These are phyloP conservation scores for Apteryx owenii DNA, from an alignment of 2,113 vertebrate species.

Conservation along the genomic window DNA sequence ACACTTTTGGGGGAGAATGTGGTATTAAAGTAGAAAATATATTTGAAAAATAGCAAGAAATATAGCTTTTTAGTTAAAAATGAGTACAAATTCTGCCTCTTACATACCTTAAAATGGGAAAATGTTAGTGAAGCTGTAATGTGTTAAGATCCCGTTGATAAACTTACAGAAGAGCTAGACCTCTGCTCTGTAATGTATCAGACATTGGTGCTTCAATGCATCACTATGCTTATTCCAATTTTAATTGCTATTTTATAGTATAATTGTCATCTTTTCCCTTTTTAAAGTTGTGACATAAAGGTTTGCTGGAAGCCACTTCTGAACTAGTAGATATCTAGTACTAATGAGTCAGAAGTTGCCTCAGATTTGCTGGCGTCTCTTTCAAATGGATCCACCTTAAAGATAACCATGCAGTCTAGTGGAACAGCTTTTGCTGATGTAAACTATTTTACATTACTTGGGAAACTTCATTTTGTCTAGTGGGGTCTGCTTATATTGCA, in stretches of 20 bases:
- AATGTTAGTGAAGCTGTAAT: not conserved
- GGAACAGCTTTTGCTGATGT: not conserved
- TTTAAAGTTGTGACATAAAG: not conserved
- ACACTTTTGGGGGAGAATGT: not conserved
- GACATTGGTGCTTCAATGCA: not conserved
- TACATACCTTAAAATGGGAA: not conserved
- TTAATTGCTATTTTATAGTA: accelerated
- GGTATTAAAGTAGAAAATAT: not conserved
- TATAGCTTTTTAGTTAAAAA: not conserved
- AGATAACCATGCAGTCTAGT: not conserved
- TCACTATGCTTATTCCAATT: not conserved
- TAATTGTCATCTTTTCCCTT: not conserved
- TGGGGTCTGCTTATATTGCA: not conserved
- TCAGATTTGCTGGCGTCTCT: not conserved
- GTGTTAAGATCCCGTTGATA: not conserved
- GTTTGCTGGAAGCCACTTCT: not conserved
- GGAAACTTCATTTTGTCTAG: not conserved
- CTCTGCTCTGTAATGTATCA: not conserved
- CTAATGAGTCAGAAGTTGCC: not conserved
- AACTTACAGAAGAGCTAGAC: not conserved
- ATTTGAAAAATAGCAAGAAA: not conserved
- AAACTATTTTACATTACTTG: not conserved
- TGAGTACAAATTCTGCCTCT: not conserved
- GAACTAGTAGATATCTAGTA: not conserved
- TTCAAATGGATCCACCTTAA: not conserved